These are phyloP conservation scores for Steinernema scapterisci DNA, from an alignment of 2,888 invertebrate genomes.

Conservation along the genomic window DNA sequence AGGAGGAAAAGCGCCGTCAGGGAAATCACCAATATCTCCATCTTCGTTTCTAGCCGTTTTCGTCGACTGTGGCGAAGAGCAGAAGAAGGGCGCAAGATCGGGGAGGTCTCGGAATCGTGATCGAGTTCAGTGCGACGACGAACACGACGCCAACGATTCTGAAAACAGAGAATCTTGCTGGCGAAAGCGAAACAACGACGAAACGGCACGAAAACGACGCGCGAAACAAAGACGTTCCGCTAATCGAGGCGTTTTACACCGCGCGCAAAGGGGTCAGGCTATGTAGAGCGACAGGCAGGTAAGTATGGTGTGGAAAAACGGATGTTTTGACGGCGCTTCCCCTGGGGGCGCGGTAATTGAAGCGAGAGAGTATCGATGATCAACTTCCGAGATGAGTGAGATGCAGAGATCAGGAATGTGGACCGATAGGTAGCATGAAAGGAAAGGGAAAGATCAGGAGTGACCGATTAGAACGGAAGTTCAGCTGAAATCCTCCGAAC, in stretches of 20 bases:
- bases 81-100: not conserved
- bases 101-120: constrained; percentile 8
- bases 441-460: not conserved
- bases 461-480: not conserved
- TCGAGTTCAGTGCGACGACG: not conserved
- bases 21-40: constrained; percentile 11
- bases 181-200: not conserved
- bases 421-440: too few relatives aligned
- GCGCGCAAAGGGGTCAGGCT: not conserved
- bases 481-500: too few relatives aligned
- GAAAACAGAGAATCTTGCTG: not conserved
- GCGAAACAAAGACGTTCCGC: constrained; percentile 1
- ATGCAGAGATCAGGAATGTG: not conserved
- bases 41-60: constrained; percentile 8
- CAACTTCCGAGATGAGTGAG: not conserved
- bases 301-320: not conserved
- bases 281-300: not conserved
- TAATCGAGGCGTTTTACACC: too few relatives aligned
- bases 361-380: not conserved
- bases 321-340: not conserved
- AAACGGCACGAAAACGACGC: not conserved
- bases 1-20: not conserved
- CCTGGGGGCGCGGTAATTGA: not conserved
- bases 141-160: constrained; percentile 4
- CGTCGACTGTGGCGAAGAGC: constrained; percentile 14